Evolutionary conservation across 2,113 vertebrate species (phyloP), one percentile per base, ranked within the genome.

Genomic region (Lampris incognitus): DNA sequence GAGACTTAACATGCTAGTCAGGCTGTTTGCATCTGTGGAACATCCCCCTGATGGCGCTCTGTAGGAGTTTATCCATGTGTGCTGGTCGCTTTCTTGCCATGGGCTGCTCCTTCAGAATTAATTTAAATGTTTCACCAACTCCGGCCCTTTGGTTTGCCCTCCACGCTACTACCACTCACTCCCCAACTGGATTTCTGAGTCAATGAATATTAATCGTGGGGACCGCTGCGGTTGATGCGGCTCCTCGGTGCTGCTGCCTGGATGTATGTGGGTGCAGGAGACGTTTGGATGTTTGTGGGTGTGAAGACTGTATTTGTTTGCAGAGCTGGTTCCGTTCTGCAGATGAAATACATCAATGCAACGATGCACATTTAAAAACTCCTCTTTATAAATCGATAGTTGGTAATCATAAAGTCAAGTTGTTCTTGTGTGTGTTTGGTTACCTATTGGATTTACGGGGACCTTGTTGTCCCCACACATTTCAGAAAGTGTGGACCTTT

Each of bases 131-230:
- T 65, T 65, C 42, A 72, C 56, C 50, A 72, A 64, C 81, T 75
- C 49, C 40, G 80, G 80, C 69, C 79, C 80, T 85, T 83, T 85
- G 69, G 72, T 80, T 50, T 69, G 73, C 73, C 69, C 83, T 76
- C 66, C 78, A 37, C 75, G n/a, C 10, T 50, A 10, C 46, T 59
- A 42, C 58, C 56, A 75, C 77, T 79, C 8, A 13, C 59, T 84
- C 39, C 73, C 38, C 69, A 41, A 68, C 74, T 81, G 70, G 65
- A 87, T 86, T 72, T 78, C 72, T 63, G 56, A 80, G 73, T 49
- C 61, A 79, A 66, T 85, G 79, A 90, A 91, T 89, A 89, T 85
- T 89, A 77, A 90, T 83, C 9, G 63, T 57, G 54, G 67, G 41
- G 24, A 69, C 68, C 42, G 63, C 71, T 87, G 40, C 76, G 74